A percentile compares a stretch with the other conserved stretches of the same genome.
Conservation (phyloP, 2,888 invertebrate genomes). For the Rhagophthalmus giganteus region DNA sequence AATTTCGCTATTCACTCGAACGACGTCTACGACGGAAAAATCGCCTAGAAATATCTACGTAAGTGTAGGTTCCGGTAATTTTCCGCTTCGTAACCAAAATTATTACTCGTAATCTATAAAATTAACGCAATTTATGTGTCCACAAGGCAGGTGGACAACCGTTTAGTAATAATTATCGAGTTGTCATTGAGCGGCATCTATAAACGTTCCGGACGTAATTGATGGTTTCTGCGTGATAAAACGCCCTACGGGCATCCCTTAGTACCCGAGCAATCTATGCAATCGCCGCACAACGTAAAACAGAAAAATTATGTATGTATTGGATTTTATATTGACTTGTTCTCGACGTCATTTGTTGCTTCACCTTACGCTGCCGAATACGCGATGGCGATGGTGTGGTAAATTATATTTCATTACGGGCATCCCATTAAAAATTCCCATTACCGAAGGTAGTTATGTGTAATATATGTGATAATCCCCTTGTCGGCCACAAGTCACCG, state of each 20-base stretch:
- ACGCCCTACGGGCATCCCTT: conserved; percentile 16
- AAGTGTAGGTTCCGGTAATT: too few species aligned
- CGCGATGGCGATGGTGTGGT: background rate
- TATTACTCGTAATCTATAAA: too few species aligned
- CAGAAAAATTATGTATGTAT: conserved; percentile 1
- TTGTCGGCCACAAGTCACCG: conserved; percentile 36
- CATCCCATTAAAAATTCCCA: conserved; percentile 19
- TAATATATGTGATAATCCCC: conserved; percentile 39
- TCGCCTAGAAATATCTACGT: too few species aligned
- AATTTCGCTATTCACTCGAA: too few species aligned
- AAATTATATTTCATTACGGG: conserved; percentile 1
- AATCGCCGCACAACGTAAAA: conserved; percentile 4
- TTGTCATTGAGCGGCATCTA: conserved; percentile 35
- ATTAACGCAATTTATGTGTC: conserved; percentile 9
- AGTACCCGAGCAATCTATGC: conserved; percentile 16
- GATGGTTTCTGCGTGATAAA: conserved; percentile 22
- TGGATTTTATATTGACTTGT: too few species aligned
- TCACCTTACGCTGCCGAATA: too few species aligned
- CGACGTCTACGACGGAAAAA: too few species aligned
- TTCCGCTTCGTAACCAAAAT: too few species aligned
- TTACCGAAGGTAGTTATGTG: conserved; percentile 34
- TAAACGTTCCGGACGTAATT: conserved; percentile 16
- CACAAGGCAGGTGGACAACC: conserved; percentile 20
- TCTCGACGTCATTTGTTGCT: too few species aligned
- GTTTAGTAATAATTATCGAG: conserved; percentile 42